Conservation (phyloP, 1,140 invertebrate genomes). For the Anagrus nilaparvatae region DNA sequence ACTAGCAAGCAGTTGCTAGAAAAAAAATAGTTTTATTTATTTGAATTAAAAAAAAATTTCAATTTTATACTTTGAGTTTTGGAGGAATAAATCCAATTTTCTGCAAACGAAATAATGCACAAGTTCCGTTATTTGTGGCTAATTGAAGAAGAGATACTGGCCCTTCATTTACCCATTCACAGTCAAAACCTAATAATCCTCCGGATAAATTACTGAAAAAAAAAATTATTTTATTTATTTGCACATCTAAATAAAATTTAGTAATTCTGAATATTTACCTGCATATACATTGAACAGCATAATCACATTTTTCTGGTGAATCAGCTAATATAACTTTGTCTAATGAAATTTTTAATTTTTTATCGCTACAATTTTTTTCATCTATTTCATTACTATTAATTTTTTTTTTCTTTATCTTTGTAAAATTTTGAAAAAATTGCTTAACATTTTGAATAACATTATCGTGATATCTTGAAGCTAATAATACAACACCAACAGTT, state of each 20-base stretch:
- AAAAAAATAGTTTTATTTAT: conserved; percentile 10
- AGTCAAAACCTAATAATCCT: conserved; percentile 55
- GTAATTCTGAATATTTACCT: conserved; percentile 23
- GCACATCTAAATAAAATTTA: conserved; percentile 2
- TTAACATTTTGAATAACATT: conserved; percentile 35
- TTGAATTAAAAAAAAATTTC: not conserved
- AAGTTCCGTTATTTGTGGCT: conserved; percentile 49
- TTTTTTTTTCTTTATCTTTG: conserved; percentile 12
- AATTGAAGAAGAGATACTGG: conserved; percentile 55
- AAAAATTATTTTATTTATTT: conserved; percentile 9
- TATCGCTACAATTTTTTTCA: conserved; percentile 12
- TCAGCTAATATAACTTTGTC: conserved; percentile 36
- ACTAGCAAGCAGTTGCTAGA: conserved; percentile 40
- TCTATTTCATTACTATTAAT: conserved; percentile 13
- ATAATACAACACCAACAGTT: conserved; percentile 32
- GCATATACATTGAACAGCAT: conserved; percentile 35
- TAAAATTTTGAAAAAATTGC: conserved; percentile 29
- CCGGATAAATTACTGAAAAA: conserved; percentile 31
- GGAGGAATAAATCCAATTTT: conserved; percentile 48
- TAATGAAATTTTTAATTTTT: conserved; percentile 22
- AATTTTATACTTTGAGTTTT: conserved; percentile 40
- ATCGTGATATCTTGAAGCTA: conserved; percentile 37
- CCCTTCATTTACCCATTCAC: conserved; percentile 56
- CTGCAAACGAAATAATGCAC: conserved; percentile 50
- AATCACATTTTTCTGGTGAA: conserved; percentile 35